Conservation (phyloP, 2,797 vertebrate genomes). For the Alfaro cultratus region DNA sequence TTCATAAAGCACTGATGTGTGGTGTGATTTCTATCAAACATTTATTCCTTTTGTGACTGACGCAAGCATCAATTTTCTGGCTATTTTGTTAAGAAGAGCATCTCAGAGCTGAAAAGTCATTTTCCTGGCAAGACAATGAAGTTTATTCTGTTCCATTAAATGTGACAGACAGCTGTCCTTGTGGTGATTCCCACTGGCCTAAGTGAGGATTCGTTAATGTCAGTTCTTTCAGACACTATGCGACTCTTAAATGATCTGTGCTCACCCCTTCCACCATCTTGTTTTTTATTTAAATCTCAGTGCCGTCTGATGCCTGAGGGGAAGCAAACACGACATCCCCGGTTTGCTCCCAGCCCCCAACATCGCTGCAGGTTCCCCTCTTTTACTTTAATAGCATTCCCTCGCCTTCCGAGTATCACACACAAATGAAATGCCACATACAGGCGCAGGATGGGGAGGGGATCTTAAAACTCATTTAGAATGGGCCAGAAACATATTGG, state of each 20-base stretch:
- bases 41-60: not conserved
- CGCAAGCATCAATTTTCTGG: not conserved
- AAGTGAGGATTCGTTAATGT: too few relatives aligned
- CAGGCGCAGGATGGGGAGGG: conserved; percentile 7
- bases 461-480: conserved; percentile 28
- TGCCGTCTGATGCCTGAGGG: conserved; percentile 42
- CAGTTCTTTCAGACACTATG: conserved; percentile 2
- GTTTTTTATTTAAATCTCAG: conserved; percentile 19
- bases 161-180: not conserved
- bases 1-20: not conserved
- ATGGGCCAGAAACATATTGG: conserved; percentile 45
- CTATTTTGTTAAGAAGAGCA: not conserved
- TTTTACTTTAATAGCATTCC: conserved; percentile 15
- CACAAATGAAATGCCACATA: conserved; percentile 29
- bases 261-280: conserved; percentile 20
- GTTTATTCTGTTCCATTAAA: not conserved
- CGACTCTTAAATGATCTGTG: conserved; percentile 7
- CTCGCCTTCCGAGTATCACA: conserved; percentile 12
- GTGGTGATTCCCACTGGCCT: not conserved
- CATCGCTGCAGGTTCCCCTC: not conserved
- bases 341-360: conserved; percentile 3
- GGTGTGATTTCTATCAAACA: not conserved
- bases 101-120: not conserved
- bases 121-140: not conserved
- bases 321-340: conserved; percentile 31